Base-by-base conservation (phyloP, 2,113 vertebrate species). In the Eleginops maclovinus region DNA sequence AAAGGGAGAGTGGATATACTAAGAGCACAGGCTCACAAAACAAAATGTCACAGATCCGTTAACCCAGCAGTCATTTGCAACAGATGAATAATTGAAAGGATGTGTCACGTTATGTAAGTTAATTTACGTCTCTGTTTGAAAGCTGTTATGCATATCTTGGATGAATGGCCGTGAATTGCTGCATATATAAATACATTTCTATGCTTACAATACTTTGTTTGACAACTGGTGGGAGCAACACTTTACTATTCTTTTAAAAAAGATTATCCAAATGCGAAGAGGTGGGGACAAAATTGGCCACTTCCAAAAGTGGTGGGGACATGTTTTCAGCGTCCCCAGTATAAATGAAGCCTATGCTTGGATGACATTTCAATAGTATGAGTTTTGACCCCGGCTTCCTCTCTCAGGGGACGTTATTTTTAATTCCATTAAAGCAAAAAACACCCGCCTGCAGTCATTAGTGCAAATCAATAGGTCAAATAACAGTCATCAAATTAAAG, bases 381-480 rank as follows among this genome's bases (percentile, higher is more conserved):
- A 77, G 43, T 19, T 15, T 61, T 26, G 24, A 53, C 49, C 19
- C 15, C 1, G 15, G 50, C 47, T 28, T 44, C 3, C 56, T 15
- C 51, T 43, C n/a, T 51, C 19, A 4, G 3, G 44, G 24, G 40
- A 51, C 60, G 10, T 21, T n/a, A 41, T 64, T 79, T 24, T 49
- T 60, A 50, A 58, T 54, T 50, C 22, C 31, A n/a, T 4, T 22
- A 7, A 67, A 9, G 26, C 12, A 44, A 60, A 26, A 26, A 31
- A 12, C 4, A 1, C 53, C 28, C 12, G 31, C 28, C 49, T 22
- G 17, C 36, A 28, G 44, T 49, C 41, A 65, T 75, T 78, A 62
- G 22, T 55, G 31, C 54, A 60, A 75, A 72, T 75, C 72, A 72
- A 19, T 76, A 49, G 15, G 31, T 21, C 41, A 0, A n/a, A 40